phyloP scores from a whole-genome alignment of 2,888 invertebrate genomes.

The Andrena chrysosceles region DNA sequence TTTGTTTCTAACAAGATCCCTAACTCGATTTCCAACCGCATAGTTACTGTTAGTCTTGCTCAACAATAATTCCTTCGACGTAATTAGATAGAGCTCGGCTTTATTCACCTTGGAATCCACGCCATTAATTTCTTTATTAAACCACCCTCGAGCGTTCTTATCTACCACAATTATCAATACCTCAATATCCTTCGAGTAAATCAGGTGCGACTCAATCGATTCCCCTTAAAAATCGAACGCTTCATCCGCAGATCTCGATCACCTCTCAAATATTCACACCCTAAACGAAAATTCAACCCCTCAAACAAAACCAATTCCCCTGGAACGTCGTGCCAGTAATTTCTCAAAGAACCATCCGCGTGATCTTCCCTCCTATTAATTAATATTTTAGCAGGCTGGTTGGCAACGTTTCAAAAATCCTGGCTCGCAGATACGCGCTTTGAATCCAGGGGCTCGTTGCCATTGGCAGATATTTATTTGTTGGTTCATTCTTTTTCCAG shows the following conservation, averaged over 20 bases:
- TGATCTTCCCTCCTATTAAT: conserved; percentile 29
- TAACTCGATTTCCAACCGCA: neutral
- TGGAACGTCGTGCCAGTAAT: neutral
- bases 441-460: conserved; percentile 6
- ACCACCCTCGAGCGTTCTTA: too few relatives aligned
- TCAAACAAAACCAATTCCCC: neutral
- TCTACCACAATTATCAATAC: too few relatives aligned
- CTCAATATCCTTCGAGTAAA: too few relatives aligned
- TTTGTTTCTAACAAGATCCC: neutral
- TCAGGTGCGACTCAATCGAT: too few relatives aligned
- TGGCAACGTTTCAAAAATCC: conserved; percentile 49
- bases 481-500: conserved; percentile 7
- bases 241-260: neutral
- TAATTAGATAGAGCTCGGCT: neutral
- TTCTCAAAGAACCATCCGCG: neutral
- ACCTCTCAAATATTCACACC: neutral
- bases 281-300: neutral
- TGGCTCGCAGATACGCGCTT: conserved; percentile 7
- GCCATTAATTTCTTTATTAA: too few relatives aligned
- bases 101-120: too few relatives aligned
- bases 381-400: conserved; percentile 44
- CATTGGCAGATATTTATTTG: conserved; percentile 44
- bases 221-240: too few relatives aligned
- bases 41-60: neutral
- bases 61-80: neutral